These are phyloP conservation scores for Gymnocypris eckloni DNA, from an alignment of 2,797 vertebrate species.

Conservation along the genomic window DNA sequence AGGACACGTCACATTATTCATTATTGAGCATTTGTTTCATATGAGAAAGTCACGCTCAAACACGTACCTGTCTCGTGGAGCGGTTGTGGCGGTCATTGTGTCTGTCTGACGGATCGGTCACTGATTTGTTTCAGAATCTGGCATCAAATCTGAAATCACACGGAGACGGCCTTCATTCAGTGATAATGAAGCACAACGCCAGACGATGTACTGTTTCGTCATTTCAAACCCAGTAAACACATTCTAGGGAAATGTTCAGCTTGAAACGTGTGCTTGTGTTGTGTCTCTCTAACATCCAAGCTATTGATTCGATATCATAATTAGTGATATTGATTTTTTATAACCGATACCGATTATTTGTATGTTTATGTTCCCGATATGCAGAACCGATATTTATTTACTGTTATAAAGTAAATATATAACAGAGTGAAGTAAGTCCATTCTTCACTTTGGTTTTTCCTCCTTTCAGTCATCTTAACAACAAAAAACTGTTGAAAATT, in stretches of 20 bases:
- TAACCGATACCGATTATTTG: too few relatives aligned
- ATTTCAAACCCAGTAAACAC: not conserved
- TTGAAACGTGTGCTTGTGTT: not conserved
- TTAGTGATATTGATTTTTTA: too few relatives aligned
- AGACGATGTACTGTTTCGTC: not conserved
- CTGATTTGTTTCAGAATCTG: conserved; percentile 62
- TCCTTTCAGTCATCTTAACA: too few relatives aligned
- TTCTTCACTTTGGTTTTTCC: too few relatives aligned
- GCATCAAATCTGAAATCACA: conserved; percentile 72
- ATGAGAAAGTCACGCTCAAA: not conserved
- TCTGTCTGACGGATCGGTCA: conserved; percentile 1
- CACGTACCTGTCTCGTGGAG: conserved; percentile 77
- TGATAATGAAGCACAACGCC: not conserved
- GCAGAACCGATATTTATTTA: too few relatives aligned
- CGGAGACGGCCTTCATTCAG: conserved; percentile 38
- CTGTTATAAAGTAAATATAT: too few relatives aligned
- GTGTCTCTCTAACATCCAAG: not conserved
- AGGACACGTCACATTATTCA: conserved; percentile 22
- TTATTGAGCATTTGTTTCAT: not conserved
- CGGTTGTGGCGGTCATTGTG: conserved; percentile 76
- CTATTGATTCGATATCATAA: not conserved
- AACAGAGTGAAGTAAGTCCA: too few relatives aligned
- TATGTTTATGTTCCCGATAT: too few relatives aligned
- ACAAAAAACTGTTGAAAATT: too few relatives aligned
- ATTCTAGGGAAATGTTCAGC: not conserved